Base-by-base conservation (phyloP, 1,140 invertebrate genomes). In the Penaeus vannamei region DNA sequence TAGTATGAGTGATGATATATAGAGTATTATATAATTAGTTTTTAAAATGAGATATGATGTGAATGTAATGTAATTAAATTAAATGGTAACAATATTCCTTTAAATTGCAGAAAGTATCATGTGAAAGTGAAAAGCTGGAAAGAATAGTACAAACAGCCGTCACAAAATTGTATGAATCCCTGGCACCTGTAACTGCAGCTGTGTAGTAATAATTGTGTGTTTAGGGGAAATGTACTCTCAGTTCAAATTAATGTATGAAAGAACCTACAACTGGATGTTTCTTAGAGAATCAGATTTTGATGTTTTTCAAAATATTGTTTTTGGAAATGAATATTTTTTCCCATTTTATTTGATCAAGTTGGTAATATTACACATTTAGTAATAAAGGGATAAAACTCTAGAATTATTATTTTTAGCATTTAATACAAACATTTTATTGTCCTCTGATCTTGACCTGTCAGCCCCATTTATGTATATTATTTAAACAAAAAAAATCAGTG, bases 121-220 rank as follows among this genome's bases (percentile, higher is more conserved):
- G 97, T 92, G 93, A 94, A 17, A 96, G 96, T 42, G 97, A 99
- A 94, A 96, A 96, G 91, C 94, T 94, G 1, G 95, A 97, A 91
- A 96, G 97, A 92, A 96, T 97, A 90, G 95, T 98, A 1, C 95
- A 96, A 91, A 97, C 97, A 1, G 97, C 97, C 1, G 96, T 99
- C 1, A 95, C 94, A 1, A 97, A 98, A 93, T 93, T 99, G 61
- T 95, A 97, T 93, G 95, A 97, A 85, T 96, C 97, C 66, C 94
- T 99, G 23, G 95, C 97, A 60, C 97, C 97, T 69, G 90, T 91
- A 14, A 86, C 85, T 22, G n/a, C 32, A 53, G 14, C 20, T 77
- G n/a, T 85, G 20, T 42, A 85, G 36, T 46, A 12, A 29, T 1
- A 80, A 26, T 42, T 32, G 23, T 36, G 26, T 42, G 26, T 36